Conservation (phyloP, 2,888 invertebrate species). For the Eurytoma adleriae region DNA sequence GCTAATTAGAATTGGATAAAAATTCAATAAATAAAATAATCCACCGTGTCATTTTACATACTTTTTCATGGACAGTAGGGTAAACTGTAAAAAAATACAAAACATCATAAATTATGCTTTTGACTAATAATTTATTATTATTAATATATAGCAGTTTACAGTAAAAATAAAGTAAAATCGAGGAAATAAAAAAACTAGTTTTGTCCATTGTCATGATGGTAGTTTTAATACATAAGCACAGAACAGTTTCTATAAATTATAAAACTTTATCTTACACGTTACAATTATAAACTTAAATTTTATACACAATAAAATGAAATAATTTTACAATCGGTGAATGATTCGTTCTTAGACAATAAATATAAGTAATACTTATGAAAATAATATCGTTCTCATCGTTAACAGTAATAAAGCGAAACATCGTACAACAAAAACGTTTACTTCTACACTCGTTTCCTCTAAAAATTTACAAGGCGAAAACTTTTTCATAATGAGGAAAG, state of each 20-base stretch:
- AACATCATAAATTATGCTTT: conserved; percentile 1
- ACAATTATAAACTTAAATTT: conserved; percentile 37
- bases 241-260: conserved; percentile 46
- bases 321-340: conserved; percentile 21
- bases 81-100: conserved; percentile 1
- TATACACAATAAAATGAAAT: conserved; percentile 33
- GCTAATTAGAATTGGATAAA: too few species aligned
- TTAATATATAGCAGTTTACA: conserved; percentile 20
- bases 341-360: conserved; percentile 29
- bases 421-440: conserved; percentile 41
- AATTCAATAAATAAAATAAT: too few species aligned
- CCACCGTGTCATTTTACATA: too few species aligned
- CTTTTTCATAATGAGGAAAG: conserved; percentile 47
- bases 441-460: conserved; percentile 10
- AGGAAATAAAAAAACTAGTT: conserved; percentile 31
- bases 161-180: conserved; percentile 18
- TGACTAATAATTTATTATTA: conserved; percentile 41
- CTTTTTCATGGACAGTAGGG: too few species aligned
- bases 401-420: conserved; percentile 52
- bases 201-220: conserved; percentile 36
- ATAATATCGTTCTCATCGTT: conserved; percentile 42
- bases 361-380: conserved; percentile 45
- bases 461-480: conserved; percentile 30
- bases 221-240: conserved; percentile 44
- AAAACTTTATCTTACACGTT: conserved; percentile 34